Conservation (phyloP, 2,113 vertebrate genomes). For the Corythoichthys haematopterus region DNA sequence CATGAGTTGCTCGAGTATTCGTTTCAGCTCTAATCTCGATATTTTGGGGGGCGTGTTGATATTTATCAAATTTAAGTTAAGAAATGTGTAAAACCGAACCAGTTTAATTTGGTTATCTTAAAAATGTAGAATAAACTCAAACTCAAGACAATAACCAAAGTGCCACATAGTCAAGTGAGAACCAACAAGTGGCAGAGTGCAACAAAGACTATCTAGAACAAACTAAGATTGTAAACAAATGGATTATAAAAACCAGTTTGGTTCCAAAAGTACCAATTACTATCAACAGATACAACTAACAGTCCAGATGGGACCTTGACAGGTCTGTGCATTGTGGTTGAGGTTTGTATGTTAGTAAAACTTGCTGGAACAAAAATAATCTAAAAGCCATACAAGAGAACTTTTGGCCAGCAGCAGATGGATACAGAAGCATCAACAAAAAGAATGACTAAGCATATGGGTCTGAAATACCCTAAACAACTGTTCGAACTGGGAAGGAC, state of each 20-base stretch:
- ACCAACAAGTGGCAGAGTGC: background rate
- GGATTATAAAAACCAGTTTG: background rate
- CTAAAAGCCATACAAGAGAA: background rate
- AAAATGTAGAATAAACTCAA: background rate
- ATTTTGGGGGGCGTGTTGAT: too few species aligned
- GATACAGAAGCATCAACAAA: background rate
- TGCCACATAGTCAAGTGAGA: too few species aligned
- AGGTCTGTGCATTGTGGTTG: background rate
- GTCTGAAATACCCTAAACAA: background rate
- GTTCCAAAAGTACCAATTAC: background rate
- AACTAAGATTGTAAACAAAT: conserved; percentile 1
- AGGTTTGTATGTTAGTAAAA: background rate
- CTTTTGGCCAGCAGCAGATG: background rate
- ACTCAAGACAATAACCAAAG: background rate
- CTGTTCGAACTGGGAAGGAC: conserved; percentile 1
- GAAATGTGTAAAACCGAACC: too few species aligned
- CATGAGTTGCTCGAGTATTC: too few species aligned
- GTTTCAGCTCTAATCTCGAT: too few species aligned
- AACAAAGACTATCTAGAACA: background rate
- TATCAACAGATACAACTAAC: background rate
- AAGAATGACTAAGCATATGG: conserved; percentile 1
- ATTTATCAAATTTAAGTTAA: too few species aligned
- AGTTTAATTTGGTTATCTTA: background rate
- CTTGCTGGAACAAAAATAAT: background rate
- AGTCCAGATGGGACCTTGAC: conserved; percentile 1